Percentiles rank a stretch among this genome's conserved stretches.
Conservation (phyloP, 2,888 invertebrate species). For the Cheilosia soror region DNA sequence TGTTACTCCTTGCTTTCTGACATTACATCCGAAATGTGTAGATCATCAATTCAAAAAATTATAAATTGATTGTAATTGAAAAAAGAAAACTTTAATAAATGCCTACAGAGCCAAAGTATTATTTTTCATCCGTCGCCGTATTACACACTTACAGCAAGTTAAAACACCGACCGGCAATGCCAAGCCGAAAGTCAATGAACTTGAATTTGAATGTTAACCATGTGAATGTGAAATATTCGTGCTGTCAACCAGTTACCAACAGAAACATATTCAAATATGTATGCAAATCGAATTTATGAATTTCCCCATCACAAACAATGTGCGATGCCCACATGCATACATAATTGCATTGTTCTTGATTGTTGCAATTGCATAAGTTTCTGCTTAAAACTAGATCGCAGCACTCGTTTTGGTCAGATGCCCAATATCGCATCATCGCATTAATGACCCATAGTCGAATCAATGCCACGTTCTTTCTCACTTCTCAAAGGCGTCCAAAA, state of each 20-base stretch:
- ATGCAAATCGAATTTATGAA: not conserved
- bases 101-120: too few species aligned
- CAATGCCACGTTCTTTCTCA: slow-evolving; percentile 22
- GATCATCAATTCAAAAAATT: too few species aligned
- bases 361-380: slow-evolving; percentile 8
- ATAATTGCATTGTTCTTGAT: too few species aligned
- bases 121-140: too few species aligned
- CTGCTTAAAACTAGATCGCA: slow-evolving; percentile 13
- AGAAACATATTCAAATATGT: too few species aligned
- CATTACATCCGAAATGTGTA: too few species aligned
- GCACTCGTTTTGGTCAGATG: slow-evolving; percentile 17
- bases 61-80: too few species aligned
- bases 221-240: slow-evolving; percentile 19
- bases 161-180: not conserved
- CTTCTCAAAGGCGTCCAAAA: slow-evolving; percentile 7
- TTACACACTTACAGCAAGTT: not conserved
- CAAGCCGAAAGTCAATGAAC: slow-evolving; percentile 15
- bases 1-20: too few species aligned
- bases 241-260: not conserved
- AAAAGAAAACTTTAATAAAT: too few species aligned
- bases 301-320: not conserved
- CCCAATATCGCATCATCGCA: slow-evolving; percentile 8
- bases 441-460: not conserved
- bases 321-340: too few species aligned
- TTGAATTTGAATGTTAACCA: not conserved